Evolutionary conservation across 2,888 invertebrate species (phyloP), one percentile per base, ranked within the genome.

Genomic region (Lampropteryx suffumata): DNA sequence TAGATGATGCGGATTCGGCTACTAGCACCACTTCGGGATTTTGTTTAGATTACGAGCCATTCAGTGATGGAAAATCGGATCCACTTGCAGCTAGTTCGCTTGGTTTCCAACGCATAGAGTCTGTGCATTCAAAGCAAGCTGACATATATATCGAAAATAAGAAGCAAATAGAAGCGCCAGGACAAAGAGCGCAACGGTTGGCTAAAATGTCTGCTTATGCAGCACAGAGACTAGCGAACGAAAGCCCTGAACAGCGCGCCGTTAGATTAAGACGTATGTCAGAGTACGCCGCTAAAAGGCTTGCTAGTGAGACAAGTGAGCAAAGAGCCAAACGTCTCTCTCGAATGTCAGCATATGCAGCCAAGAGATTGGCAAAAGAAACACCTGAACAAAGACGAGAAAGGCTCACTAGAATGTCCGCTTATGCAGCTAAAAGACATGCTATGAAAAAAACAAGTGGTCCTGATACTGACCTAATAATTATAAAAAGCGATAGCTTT

Each of bases 151-250:
- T 28, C 1, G 36, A 28, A 2, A 9, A 2, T 6, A 55, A 35
- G n/a, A 45, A 14, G n/a, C 40, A 40, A 11, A 29, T 74, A 29
- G 90, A 90, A 64, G 73, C 82, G 0, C 61, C 82, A 5, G 75
- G 79, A 37, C 83, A 86, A 50, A 74, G 89, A 55, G 73, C 82
- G 1, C 57, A 67, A 30, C 76, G 89, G 4, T 64, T 89, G 12
- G 81, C 87, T 1, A 85, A 82, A 61, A 89, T 89, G 88, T 88
- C 88, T 0, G 86, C 87, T 1, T 89, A 89, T 50, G 84, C 88
- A n/a, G 86, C 88, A 0, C 79, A 79, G 48, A 73, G 88, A 42
- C 73, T 90, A 11, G 88, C 89, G 0, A 86, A 81, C 36, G 89
- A 90, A 67, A 74, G 81, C 10, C 81, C 86, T 1, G 84, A 82